Base-by-base conservation (phyloP, 2,797 vertebrate species). In the Smutsia temminckii region DNA sequence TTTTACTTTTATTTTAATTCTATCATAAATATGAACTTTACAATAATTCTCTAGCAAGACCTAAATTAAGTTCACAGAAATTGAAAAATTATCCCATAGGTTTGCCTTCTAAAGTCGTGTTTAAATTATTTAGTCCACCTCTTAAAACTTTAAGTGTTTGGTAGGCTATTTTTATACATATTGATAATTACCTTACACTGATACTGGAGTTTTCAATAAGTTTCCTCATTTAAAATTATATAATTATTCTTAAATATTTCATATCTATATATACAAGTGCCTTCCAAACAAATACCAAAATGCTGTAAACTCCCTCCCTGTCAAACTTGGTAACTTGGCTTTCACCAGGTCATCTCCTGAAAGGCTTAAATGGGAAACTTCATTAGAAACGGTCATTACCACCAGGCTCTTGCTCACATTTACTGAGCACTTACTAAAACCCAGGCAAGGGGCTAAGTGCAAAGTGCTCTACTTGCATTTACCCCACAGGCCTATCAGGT, bases 31-130 rank as follows among this genome's bases (percentile, higher is more conserved):
- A 74, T 85, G 55, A 92, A 4, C 49, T 80, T 94, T 75, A 66
- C 11, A 61, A 46, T 64, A 87, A 88, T 74, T 85, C 51, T 91
- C 85, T 59, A 74, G 57, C 78, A 25, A 72, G 89, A 34, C 75
- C 55, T 64, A 89, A 64, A 86, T 55, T 69, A 93, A 66, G 53
- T 27, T 51, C 4, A 32, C 40, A 84, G 6, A 96, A 74, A 78
- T 29, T 71, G 27, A 94, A 95, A 95, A 89, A 53, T 78, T 53
- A 88, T 42, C 57, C 64, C 42, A 64, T 23, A 89, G 72, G 51
- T 95, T 57, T 79, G 64, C 72, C 68, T 93, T 21, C 64, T 64
- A 0, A 89, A 89, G 29, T 16, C 46, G 94, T 86, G 4, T 37
- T 88, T 81, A 37, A 96, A 91, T 34, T 72, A 57, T 71, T 80